Evolutionary conservation across 2,888 invertebrate species (phyloP).

Genomic region (Nomada ruficornis): DNA sequence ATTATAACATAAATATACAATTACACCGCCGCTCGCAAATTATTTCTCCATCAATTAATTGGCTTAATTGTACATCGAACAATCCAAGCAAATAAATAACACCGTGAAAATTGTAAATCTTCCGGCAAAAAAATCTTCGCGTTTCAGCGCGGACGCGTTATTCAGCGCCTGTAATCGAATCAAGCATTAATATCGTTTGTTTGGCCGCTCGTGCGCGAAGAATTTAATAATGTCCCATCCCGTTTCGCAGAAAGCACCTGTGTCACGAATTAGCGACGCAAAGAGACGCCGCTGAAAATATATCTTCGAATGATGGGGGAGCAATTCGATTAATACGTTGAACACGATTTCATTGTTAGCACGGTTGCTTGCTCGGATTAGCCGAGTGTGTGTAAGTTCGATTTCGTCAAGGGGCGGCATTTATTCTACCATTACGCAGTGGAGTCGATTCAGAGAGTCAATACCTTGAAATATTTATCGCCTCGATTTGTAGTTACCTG

Average conservation of each 20-base stretch:
- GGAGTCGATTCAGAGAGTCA: conserved; percentile 5
- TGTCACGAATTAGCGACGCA: conserved; percentile 20
- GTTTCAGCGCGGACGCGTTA: not conserved
- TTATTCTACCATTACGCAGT: conserved; percentile 1
- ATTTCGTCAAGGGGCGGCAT: conserved; percentile 4
- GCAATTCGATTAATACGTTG: not conserved
- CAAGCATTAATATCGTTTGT: conserved; percentile 35
- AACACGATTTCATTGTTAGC: not conserved
- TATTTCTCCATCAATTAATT: not conserved
- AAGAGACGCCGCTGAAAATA: conserved; percentile 17
- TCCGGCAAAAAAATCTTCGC: not conserved
- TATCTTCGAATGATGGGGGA: conserved; percentile 15
- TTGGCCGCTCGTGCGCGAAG: conserved; percentile 27
- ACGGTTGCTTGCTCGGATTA: conserved; percentile 23
- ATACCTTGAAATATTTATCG: conserved; percentile 43
- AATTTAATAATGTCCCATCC: conserved; percentile 45
- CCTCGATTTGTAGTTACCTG: conserved; percentile 17
- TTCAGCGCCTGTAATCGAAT: conserved; percentile 1
- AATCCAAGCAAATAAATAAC: not conserved
- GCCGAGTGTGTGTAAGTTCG: conserved; percentile 2
- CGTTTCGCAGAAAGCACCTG: conserved; percentile 3
- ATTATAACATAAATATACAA: too few relatives aligned
- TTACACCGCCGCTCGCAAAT: too few relatives aligned
- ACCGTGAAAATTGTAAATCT: not conserved
- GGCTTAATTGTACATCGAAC: not conserved